These are phyloP conservation scores for Zeuzera pyrina DNA, from an alignment of 2,888 invertebrate genomes.

Conservation along the genomic window DNA sequence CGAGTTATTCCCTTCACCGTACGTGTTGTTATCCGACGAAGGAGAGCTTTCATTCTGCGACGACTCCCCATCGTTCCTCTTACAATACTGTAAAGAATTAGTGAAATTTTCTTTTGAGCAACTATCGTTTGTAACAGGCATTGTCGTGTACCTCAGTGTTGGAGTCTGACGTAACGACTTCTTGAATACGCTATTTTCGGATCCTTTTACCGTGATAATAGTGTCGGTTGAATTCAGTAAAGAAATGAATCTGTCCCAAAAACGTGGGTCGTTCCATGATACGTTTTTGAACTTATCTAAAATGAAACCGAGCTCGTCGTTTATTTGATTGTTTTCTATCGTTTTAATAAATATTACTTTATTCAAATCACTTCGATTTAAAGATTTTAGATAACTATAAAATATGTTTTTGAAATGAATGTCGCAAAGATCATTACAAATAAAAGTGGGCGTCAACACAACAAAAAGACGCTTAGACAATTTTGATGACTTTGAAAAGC, in stretches of 20 bases:
- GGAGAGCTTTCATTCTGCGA: constrained; percentile 74
- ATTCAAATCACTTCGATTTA: constrained; percentile 60
- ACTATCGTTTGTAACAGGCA: constrained; percentile 66
- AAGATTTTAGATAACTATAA: constrained; percentile 61
- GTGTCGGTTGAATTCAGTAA: constrained; percentile 80
- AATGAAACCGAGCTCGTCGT: constrained; percentile 56
- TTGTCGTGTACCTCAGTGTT: constrained; percentile 71
- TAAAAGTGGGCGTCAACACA: constrained; percentile 74
- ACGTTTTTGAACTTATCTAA: constrained; percentile 76
- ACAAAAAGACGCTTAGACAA: constrained; percentile 68
- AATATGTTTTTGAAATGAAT: constrained; percentile 66
- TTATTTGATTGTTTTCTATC: constrained; percentile 62
- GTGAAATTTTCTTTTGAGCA: constrained; percentile 71
- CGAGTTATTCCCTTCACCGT: constrained; percentile 76
- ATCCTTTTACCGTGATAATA: constrained; percentile 62
- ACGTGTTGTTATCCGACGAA: constrained; percentile 71
- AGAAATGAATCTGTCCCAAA: constrained; percentile 88
- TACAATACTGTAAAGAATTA: constrained; percentile 63
- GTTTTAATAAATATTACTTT: constrained; percentile 63
- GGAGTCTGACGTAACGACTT: constrained; percentile 62
- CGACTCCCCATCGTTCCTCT: constrained; percentile 60
- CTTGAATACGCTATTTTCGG: constrained; percentile 66
- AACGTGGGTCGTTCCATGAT: constrained; percentile 84
- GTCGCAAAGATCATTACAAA: constrained; percentile 61
- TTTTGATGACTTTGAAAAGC: constrained; percentile 62